Evolutionary conservation across 2,888 invertebrate genomes (phyloP).

Genomic region (Mechanitis mazaeus): DNA sequence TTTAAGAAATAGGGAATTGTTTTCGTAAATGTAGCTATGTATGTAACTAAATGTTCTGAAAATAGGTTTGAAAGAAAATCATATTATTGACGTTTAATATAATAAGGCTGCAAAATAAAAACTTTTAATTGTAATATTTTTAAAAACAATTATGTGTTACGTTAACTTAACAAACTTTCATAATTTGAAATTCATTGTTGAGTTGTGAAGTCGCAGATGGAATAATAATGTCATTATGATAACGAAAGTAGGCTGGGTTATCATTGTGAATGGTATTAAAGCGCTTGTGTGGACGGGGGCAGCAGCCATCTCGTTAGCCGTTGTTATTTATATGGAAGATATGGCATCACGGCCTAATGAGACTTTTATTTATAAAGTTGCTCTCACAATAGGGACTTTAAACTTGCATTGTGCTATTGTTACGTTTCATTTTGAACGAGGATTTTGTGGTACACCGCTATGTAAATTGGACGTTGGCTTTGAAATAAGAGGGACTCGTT

Average conservation of each 20-base stretch:
- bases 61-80: too few species aligned
- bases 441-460: slow-evolving; percentile 62
- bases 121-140: neutral
- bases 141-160: neutral
- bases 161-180: neutral
- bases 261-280: slow-evolving; percentile 26
- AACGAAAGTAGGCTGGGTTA: slow-evolving; percentile 21
- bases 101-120: too few species aligned
- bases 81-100: too few species aligned
- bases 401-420: slow-evolving; percentile 71
- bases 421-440: slow-evolving; percentile 66
- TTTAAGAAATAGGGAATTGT: neutral
- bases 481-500: slow-evolving; percentile 57
- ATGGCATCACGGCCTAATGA: slow-evolving; percentile 63
- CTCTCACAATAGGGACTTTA: slow-evolving; percentile 62
- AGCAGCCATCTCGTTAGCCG: slow-evolving; percentile 36
- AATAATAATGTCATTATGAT: slow-evolving; percentile 26
- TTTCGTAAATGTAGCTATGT: too few species aligned
- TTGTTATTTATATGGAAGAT: slow-evolving; percentile 62
- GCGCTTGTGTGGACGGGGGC: slow-evolving; percentile 27
- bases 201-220: slow-evolving; percentile 20
- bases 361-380: slow-evolving; percentile 72
- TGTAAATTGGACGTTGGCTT: slow-evolving; percentile 66
- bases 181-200: slow-evolving; percentile 13
- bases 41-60: too few species aligned